Evolutionary conservation across 2,113 vertebrate species (phyloP).

Genomic region (Lagopus leucura): DNA sequence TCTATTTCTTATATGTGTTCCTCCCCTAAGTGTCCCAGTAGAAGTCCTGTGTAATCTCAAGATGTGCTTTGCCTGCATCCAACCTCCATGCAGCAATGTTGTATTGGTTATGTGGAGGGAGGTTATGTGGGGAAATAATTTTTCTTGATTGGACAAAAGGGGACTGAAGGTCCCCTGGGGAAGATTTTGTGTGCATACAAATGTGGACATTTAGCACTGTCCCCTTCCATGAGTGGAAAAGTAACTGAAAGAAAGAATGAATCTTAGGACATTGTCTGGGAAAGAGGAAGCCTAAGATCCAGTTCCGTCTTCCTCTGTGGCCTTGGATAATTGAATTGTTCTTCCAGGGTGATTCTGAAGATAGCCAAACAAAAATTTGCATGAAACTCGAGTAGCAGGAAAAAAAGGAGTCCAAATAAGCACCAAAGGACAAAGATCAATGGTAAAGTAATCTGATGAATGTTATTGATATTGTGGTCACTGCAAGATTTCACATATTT

Average conservation of each 20-base stretch:
- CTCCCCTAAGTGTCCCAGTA: not conserved
- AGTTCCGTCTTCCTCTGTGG: not conserved
- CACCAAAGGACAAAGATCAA: accelerated
- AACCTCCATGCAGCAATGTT: not conserved
- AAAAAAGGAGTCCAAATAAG: not conserved
- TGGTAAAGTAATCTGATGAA: not conserved
- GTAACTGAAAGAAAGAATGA: not conserved
- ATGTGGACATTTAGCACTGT: not conserved
- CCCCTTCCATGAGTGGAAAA: not conserved
- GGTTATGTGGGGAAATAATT: too few species aligned
- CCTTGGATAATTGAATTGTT: not conserved
- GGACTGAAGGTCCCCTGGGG: not conserved
- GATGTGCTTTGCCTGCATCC: not conserved
- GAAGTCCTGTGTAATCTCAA: not conserved
- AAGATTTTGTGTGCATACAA: not conserved
- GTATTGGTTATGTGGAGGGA: not conserved
- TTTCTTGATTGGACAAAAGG: not conserved
- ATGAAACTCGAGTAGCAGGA: not conserved
- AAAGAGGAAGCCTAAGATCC: not conserved
- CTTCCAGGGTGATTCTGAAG: not conserved
- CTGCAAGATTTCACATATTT: not conserved
- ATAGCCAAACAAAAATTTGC: not conserved
- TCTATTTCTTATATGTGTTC: not conserved
- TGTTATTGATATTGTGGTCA: not conserved
- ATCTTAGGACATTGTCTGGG: not conserved